Percentiles rank a stretch among this genome's conserved stretches.
phyloP scores from a whole-genome alignment of 2,113 vertebrate genomes.

The Riparia riparia region DNA sequence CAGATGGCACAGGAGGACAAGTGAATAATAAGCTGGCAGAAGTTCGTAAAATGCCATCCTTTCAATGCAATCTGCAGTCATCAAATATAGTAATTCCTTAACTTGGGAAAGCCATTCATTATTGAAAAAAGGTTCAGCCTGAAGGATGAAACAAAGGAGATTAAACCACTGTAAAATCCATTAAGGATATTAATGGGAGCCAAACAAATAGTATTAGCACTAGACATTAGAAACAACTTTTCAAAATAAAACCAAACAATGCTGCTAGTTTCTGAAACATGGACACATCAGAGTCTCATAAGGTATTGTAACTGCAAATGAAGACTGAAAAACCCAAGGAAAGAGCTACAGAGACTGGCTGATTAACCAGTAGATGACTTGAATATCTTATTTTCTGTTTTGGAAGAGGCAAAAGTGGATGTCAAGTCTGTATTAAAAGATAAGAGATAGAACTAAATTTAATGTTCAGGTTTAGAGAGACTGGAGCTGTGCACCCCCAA shows the following conservation, averaged over 20 bases:
- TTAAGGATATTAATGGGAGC: not conserved
- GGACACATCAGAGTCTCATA: not conserved
- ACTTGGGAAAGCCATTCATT: not conserved
- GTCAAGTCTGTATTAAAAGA: not conserved
- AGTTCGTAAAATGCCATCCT: not conserved
- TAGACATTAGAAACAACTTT: not conserved
- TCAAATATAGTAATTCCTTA: not conserved
- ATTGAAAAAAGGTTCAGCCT: not conserved
- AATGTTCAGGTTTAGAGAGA: slow-evolving; percentile 10
- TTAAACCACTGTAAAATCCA: not conserved
- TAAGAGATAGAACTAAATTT: slow-evolving; percentile 23
- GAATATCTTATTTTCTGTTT: slow-evolving; percentile 2
- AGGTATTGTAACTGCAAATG: not conserved
- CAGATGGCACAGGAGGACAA: not conserved
- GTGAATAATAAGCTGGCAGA: not conserved
- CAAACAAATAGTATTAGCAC: not conserved
- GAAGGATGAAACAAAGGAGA: not conserved
- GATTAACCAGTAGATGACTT: not conserved
- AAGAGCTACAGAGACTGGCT: not conserved
- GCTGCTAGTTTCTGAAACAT: not conserved
- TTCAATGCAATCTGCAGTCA: not conserved
- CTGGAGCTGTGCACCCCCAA: not conserved
- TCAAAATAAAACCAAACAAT: not conserved
- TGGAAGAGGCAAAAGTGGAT: not conserved
- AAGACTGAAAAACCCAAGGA: not conserved